Conservation (phyloP, 2,797 vertebrate species). For the Merluccius polli region DNA sequence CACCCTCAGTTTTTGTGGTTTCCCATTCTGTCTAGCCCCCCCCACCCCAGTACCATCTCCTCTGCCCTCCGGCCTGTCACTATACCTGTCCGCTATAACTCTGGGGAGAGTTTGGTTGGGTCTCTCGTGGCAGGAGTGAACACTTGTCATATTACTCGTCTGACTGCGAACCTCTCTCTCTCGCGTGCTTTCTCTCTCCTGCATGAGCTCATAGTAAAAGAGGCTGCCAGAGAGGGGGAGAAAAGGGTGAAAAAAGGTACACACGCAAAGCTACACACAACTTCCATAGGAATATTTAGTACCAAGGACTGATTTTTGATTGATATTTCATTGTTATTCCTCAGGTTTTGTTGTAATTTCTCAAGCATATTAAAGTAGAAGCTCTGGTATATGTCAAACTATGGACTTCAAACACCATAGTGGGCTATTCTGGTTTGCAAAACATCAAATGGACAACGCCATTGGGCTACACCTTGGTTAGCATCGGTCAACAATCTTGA, state of each 20-base stretch:
- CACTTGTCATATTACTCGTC: slow-evolving; percentile 62
- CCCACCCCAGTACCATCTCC: slow-evolving; percentile 14
- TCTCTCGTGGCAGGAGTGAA: slow-evolving; percentile 51
- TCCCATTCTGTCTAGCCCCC: slow-evolving; percentile 29
- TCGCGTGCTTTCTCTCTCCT: not conserved
- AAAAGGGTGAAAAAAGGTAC: not conserved
- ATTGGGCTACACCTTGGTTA: no score
- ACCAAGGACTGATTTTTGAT: not conserved
- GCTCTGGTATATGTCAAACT: no score
- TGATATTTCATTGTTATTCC: no score
- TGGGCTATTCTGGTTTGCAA: no score
- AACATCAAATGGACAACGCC: no score
- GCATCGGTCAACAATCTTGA: no score
- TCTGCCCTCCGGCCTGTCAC: slow-evolving; percentile 56
- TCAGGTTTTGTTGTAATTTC: no score
- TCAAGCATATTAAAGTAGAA: no score
- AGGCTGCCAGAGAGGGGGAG: not conserved
- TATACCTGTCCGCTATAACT: slow-evolving; percentile 59
- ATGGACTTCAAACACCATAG: no score
- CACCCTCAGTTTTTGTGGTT: no score
- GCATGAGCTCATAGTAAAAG: not conserved
- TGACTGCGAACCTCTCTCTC: slow-evolving; percentile 43
- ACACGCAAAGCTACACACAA: not conserved
- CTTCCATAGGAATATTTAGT: not conserved
- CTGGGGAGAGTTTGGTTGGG: slow-evolving; percentile 41